Conservation (phyloP, 2,888 invertebrate species). For the Orthosia gothica region DNA sequence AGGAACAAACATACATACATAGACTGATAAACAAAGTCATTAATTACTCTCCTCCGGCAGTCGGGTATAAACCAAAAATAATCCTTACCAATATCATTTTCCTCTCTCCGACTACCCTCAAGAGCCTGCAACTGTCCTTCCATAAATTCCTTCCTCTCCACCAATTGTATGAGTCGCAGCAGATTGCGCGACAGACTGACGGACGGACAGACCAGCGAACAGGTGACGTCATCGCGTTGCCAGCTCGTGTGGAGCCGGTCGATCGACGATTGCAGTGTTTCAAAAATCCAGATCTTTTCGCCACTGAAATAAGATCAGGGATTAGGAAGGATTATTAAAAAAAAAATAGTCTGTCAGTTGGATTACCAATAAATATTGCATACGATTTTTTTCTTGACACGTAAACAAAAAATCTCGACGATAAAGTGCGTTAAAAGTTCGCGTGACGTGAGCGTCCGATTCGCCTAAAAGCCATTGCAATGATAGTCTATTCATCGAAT, state of each 20-base stretch:
- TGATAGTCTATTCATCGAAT: too few species aligned
- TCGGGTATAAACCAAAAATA: too few species aligned
- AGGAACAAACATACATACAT: too few species aligned
- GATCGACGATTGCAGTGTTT: conserved; percentile 74
- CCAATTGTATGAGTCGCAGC: conserved; percentile 49
- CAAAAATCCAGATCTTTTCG: conserved; percentile 85
- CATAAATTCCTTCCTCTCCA: conserved; percentile 61
- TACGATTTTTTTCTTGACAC: too few species aligned
- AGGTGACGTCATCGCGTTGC: conserved; percentile 70
- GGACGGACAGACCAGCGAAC: conserved; percentile 76
- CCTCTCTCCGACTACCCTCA: conserved; percentile 48
- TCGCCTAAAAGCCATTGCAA: too few species aligned
- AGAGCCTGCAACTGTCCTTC: conserved; percentile 57
- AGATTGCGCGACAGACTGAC: conserved; percentile 69
- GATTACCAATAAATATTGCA: too few species aligned
- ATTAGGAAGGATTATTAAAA: too few species aligned
- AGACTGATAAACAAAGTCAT: too few species aligned
- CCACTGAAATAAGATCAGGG: conserved; percentile 74
- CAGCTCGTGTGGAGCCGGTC: conserved; percentile 69
- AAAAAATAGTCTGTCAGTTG: not conserved
- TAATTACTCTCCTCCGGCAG: too few species aligned
- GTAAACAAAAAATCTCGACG: too few species aligned
- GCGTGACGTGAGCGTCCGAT: too few species aligned
- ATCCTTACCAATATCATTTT: conserved; percentile 72
- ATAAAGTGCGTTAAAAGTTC: too few species aligned